Conservation (phyloP, 2,888 invertebrate species). For the Imbricaverruca yamaguchii region DNA sequence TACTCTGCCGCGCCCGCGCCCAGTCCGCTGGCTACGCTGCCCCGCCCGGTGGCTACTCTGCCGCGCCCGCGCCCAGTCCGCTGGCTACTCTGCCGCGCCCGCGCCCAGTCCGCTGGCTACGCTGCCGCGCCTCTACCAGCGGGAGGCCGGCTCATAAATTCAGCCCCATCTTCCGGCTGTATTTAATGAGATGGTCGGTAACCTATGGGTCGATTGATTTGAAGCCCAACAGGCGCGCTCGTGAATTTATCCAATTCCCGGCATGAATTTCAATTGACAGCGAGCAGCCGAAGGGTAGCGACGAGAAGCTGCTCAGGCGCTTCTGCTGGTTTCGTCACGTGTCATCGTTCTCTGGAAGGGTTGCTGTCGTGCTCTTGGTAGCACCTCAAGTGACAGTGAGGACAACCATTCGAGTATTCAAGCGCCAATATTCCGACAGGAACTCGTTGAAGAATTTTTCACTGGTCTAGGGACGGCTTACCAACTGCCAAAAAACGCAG, state of each 20-base stretch:
- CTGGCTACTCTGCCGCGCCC: neutral
- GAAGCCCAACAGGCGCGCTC: constrained; percentile 5
- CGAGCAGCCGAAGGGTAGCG: neutral
- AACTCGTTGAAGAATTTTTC: too few relatives aligned
- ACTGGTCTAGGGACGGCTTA: too few relatives aligned
- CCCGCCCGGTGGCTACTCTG: neutral
- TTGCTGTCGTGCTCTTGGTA: too few relatives aligned
- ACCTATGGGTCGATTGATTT: constrained; percentile 20
- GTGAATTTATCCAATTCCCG: constrained; percentile 18
- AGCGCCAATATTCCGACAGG: too few relatives aligned
- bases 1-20: neutral
- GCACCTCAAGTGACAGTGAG: too few relatives aligned
- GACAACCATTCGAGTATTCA: too few relatives aligned
- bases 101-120: neutral
- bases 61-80: too few relatives aligned
- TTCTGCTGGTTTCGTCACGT: neutral
- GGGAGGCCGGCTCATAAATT: neutral
- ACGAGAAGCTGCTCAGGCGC: neutral
- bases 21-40: neutral
- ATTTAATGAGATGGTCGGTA: constrained; percentile 18
- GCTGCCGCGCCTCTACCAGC: neutral
- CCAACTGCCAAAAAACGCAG: too few relatives aligned
- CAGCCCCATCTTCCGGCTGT: neutral
- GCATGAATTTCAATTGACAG: constrained; percentile 19
- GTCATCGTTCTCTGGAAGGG: neutral